Evolutionary conservation across 2,888 invertebrate species (phyloP).

Genomic region (Eupithecia insigniata): DNA sequence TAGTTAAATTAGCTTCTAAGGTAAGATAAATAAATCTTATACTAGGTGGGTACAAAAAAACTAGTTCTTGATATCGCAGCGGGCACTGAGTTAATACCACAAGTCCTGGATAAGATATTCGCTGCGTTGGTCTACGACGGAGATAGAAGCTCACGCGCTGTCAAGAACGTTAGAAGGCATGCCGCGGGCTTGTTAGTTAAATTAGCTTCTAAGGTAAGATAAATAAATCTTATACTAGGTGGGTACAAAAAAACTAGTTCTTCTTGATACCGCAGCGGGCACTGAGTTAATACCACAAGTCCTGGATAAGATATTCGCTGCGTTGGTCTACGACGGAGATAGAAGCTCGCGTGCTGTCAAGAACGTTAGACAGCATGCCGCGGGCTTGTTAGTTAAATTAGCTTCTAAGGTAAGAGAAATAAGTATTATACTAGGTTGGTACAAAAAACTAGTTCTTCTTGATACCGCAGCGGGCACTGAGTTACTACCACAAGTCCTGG

Average conservation of each 20-base stretch:
- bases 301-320: constrained; percentile 94
- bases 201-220: constrained; percentile 88
- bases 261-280: constrained; percentile 54
- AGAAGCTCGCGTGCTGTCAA: constrained; percentile 90
- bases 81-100: constrained; percentile 86
- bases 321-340: constrained; percentile 89
- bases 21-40: constrained; percentile 45
- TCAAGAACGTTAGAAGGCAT: constrained; percentile 94
- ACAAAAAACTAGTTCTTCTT: too few relatives aligned
- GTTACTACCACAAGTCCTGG: constrained; percentile 90
- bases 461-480: constrained; percentile 68
- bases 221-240: background rate
- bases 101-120: constrained; percentile 95
- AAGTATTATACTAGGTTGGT: background rate
- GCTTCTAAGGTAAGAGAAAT: constrained; percentile 86
- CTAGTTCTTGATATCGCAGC: constrained; percentile 45
- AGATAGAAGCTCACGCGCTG: constrained; percentile 87
- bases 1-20: constrained; percentile 95
- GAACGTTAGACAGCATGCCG: too few relatives aligned
- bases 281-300: constrained; percentile 88
- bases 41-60: background rate
- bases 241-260: too few relatives aligned
- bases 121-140: constrained; percentile 90
- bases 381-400: constrained; percentile 94
- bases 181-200: constrained; percentile 96